These are phyloP conservation scores for Hydrochoerus hydrochaeris DNA, from an alignment of 2,113 vertebrate genomes.

Conservation along the genomic window DNA sequence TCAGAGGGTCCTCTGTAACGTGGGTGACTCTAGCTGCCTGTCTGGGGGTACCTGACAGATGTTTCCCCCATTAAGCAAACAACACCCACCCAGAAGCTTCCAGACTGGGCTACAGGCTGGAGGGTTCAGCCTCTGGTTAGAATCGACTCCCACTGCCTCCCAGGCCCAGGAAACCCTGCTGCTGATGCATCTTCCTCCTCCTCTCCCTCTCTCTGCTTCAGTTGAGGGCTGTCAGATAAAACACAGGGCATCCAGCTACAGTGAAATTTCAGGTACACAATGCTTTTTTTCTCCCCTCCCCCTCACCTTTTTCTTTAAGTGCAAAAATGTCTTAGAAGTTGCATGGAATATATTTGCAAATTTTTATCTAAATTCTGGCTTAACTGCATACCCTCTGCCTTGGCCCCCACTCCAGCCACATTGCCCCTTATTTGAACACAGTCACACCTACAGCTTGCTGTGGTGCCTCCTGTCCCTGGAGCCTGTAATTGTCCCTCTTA, in stretches of 20 bases:
- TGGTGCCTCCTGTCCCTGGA: background rate
- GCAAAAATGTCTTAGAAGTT: background rate
- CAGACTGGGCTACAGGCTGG: background rate
- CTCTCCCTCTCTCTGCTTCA: background rate
- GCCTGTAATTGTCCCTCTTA: rapidly evolving
- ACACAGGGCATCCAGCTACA: background rate
- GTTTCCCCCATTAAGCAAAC: background rate
- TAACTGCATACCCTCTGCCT: background rate
- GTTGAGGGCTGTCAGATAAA: background rate
- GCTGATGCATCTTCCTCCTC: background rate
- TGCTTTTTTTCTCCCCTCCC: background rate
- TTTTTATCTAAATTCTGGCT: background rate
- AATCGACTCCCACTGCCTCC: background rate
- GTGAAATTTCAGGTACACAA: background rate
- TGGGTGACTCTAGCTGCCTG: background rate
- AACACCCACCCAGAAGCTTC: background rate
- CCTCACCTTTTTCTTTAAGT: background rate
- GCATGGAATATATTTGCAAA: background rate
- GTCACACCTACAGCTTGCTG: background rate
- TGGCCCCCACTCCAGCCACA: background rate
- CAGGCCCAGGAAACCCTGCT: background rate
- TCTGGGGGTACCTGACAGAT: background rate
- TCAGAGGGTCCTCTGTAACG: background rate
- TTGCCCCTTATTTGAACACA: background rate
- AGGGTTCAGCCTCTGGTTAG: background rate